These are phyloP conservation scores for Branchipolynoe longqiensis DNA, from an alignment of 2,888 invertebrate genomes.

Conservation along the genomic window DNA sequence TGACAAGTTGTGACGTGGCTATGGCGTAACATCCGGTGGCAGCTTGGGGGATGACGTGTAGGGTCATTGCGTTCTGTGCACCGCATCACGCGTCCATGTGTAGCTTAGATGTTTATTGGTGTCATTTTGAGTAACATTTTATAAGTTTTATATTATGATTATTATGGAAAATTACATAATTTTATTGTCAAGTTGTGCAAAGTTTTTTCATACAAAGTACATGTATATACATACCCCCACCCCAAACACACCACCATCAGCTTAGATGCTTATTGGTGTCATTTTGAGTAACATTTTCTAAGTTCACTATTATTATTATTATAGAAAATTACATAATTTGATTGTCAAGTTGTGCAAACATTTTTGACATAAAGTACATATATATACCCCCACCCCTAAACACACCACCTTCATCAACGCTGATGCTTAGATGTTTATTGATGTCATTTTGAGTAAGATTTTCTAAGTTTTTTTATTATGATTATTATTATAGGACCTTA, in stretches of 20 bases:
- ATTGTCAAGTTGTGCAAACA: not conserved
- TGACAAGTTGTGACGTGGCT: not conserved
- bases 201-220: too few species aligned
- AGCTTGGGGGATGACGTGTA: not conserved
- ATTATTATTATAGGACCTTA: not conserved
- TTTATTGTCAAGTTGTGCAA: not conserved
- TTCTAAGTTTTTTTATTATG: not conserved
- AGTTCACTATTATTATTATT: not conserved
- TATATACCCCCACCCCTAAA: too few species aligned
- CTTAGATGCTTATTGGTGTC: too few species aligned
- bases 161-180: not conserved
- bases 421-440: not conserved
- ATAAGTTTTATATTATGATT: not conserved
- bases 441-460: not conserved
- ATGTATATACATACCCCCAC: too few species aligned
- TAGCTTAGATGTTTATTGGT: not conserved
- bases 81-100: conserved; percentile 15
- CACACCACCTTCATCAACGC: too few species aligned
- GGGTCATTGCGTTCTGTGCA: conserved; percentile 1
- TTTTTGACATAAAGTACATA: too few species aligned
- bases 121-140: not conserved
- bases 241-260: too few species aligned
- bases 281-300: not conserved
- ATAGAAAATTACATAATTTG: not conserved
- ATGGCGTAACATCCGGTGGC: too few species aligned